phyloP scores from a whole-genome alignment of 1,140 invertebrate species.

The Lucilia sericata region DNA sequence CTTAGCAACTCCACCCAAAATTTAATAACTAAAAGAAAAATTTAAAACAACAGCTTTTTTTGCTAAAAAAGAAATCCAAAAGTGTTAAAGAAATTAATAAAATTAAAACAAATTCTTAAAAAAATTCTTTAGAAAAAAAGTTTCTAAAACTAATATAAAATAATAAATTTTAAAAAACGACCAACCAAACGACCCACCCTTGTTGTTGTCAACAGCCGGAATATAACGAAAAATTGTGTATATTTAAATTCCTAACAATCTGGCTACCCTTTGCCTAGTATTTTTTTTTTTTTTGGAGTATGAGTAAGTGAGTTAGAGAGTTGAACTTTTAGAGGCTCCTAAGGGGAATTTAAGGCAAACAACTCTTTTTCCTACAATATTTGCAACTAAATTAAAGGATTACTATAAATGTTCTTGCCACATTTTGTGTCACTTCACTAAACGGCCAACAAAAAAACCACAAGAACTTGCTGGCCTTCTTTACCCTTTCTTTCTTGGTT shows the following conservation, averaged over 20 bases:
- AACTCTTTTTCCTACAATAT: not conserved
- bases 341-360: not conserved
- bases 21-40: not conserved
- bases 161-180: not conserved
- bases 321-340: not conserved
- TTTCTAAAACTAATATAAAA: not conserved
- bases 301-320: not conserved
- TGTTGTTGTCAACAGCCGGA: not conserved
- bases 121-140: not conserved
- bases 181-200: not conserved
- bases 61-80: not conserved
- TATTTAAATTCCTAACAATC: constrained; percentile 13
- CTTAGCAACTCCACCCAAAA: constrained; percentile 38
- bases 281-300: not conserved
- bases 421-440: not conserved
- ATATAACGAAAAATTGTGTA: not conserved
- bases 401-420: not conserved
- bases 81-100: not conserved
- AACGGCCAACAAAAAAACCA: not conserved
- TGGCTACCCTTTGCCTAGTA: not conserved
- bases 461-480: no score
- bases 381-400: constrained; percentile 21
- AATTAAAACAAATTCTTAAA: not conserved
- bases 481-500: no score
- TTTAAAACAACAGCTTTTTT: not conserved